Percentiles rank a stretch among this genome's conserved stretches.
Conservation (phyloP, 2,797 vertebrate genomes). For the Lophotriccus pileatus region DNA sequence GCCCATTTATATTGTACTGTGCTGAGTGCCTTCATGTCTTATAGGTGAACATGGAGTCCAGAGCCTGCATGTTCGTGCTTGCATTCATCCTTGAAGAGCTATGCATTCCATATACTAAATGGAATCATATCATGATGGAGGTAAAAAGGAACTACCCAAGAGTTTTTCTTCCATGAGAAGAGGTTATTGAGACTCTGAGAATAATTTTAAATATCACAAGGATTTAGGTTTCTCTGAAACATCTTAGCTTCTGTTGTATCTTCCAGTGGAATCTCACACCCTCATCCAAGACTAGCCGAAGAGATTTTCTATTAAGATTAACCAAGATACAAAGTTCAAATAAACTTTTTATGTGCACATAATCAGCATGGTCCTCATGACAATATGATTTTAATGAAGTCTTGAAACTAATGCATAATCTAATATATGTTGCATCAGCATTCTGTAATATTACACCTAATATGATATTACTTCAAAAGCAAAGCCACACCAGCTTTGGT, state of each 20-base stretch:
- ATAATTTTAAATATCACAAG: not conserved
- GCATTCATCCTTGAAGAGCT: not conserved
- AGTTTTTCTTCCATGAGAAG: not conserved
- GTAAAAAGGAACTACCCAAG: not conserved
- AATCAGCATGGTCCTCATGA: not conserved
- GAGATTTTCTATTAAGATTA: not conserved
- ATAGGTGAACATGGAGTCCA: not conserved
- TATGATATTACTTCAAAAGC: not conserved
- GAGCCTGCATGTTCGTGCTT: accelerated
- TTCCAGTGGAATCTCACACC: not conserved
- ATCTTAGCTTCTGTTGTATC: not conserved
- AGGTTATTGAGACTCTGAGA: not conserved
- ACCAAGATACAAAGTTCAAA: not conserved
- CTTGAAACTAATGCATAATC: not conserved
- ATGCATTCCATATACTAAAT: not conserved
- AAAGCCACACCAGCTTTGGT: not conserved
- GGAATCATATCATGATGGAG: not conserved
- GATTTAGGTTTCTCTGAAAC: not conserved
- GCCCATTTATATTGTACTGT: not conserved
- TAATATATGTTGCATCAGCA: not conserved
- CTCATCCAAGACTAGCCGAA: not conserved
- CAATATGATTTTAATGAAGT: not conserved
- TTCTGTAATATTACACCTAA: not conserved
- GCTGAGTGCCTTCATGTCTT: not conserved
- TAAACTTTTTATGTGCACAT: not conserved